A percentile compares a stretch with the other conserved stretches of the same genome.
Evolutionary conservation across 2,888 invertebrate genomes (phyloP).

Genomic region (Malthinus seriepunctatus): DNA sequence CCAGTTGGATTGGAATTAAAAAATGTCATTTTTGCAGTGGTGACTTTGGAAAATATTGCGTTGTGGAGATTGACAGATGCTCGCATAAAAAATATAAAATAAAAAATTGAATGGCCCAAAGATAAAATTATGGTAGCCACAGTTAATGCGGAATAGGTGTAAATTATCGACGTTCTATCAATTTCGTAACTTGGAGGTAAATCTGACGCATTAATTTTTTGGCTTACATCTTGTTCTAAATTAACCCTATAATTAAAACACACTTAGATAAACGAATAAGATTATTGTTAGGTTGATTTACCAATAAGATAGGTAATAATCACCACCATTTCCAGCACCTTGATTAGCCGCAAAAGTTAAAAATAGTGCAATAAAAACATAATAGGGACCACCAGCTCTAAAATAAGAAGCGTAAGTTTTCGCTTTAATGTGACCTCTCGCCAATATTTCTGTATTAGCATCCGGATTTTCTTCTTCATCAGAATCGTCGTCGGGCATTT

Average conservation of each 20-base stretch:
- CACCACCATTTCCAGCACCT: constrained; percentile 63
- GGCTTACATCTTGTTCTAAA: constrained; percentile 45
- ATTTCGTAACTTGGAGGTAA: neutral
- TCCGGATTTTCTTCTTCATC: constrained; percentile 45
- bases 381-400: constrained; percentile 58
- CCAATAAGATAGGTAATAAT: constrained; percentile 74
- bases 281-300: neutral
- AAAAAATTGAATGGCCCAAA: constrained; percentile 46
- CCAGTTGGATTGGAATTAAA: constrained; percentile 52
- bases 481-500: constrained; percentile 17
- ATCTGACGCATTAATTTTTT: constrained; percentile 17
- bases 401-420: constrained; percentile 58
- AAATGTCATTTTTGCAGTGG: constrained; percentile 50
- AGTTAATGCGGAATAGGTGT: constrained; percentile 56
- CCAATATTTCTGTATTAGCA: constrained; percentile 46
- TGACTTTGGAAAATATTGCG: constrained; percentile 45
- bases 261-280: neutral
- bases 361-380: constrained; percentile 53
- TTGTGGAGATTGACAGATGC: constrained; percentile 50
- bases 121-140: constrained; percentile 52
- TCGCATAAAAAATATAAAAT: constrained; percentile 47
- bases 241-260: constrained; percentile 38
- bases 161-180: constrained; percentile 46
- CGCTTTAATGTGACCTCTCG: constrained; percentile 43
- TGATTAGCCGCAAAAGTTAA: constrained; percentile 62